Evolutionary conservation across 2,888 invertebrate genomes (phyloP).

Genomic region (Ichneumon xanthorius): DNA sequence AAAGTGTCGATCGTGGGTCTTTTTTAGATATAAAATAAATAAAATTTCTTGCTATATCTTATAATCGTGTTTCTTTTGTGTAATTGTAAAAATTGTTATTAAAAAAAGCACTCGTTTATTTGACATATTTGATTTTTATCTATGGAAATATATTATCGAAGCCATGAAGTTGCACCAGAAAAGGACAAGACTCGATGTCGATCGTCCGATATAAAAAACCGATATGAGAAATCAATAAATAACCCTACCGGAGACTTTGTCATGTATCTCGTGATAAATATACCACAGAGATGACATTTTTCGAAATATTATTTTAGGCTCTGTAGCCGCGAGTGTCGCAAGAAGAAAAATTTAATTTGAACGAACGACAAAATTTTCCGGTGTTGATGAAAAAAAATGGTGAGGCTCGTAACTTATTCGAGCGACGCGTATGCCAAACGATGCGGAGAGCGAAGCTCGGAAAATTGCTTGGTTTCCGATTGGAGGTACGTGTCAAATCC

Average conservation of each 20-base stretch:
- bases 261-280: constrained; percentile 21
- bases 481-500: constrained; percentile 57
- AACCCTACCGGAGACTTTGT: background rate
- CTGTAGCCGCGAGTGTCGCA: background rate
- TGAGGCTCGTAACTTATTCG: constrained; percentile 62
- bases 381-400: constrained; percentile 58
- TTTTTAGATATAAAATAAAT: too few species aligned
- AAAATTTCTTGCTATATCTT: too few species aligned
- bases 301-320: background rate
- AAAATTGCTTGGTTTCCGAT: constrained; percentile 50
- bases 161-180: too few species aligned
- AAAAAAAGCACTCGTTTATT: too few species aligned
- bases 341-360: constrained; percentile 41
- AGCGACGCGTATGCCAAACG: constrained; percentile 33
- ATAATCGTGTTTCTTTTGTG: too few species aligned
- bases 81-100: too few species aligned
- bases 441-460: constrained; percentile 27
- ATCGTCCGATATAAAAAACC: background rate
- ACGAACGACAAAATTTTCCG: constrained; percentile 7
- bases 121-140: too few species aligned
- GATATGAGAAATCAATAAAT: background rate
- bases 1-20: too few species aligned
- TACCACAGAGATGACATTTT: constrained; percentile 18
- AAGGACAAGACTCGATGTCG: background rate
- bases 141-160: too few species aligned